These are phyloP conservation scores for Sinelater perroti DNA, from an alignment of 2,888 invertebrate genomes.

Conservation along the genomic window DNA sequence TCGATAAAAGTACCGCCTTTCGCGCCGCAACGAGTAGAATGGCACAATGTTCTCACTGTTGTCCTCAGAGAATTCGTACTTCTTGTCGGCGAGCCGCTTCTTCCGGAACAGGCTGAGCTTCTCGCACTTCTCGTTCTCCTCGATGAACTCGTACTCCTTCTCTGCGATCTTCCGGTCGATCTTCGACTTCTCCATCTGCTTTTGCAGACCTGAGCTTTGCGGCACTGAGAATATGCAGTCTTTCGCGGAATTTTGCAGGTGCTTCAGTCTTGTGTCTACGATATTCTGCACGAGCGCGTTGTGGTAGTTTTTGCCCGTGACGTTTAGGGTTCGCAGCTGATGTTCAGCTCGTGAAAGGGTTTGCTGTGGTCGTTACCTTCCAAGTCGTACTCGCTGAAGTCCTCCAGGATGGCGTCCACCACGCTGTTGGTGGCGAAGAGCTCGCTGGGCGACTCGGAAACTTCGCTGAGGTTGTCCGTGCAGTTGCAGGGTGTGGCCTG, in stretches of 20 bases:
- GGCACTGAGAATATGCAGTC: conserved; percentile 57
- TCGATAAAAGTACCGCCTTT: conserved; percentile 55
- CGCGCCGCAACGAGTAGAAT: conserved; percentile 67
- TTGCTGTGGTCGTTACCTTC: conserved; percentile 59
- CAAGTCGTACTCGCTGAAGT: conserved; percentile 61
- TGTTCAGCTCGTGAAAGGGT: conserved; percentile 61
- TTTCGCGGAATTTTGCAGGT: conserved; percentile 53
- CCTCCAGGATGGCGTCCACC: conserved; percentile 60
- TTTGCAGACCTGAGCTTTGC: conserved; percentile 52
- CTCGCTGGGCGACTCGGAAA: conserved; percentile 58
- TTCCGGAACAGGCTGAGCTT: conserved; percentile 87
- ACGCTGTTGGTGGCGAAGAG: conserved; percentile 55
- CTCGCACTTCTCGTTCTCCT: conserved; percentile 84
- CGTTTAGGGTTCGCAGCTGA: conserved; percentile 61
- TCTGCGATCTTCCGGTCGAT: conserved; percentile 68
- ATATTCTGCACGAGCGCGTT: conserved; percentile 59
- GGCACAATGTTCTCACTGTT: conserved; percentile 72
- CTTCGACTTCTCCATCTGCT: conserved; percentile 52
- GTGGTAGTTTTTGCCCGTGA: conserved; percentile 60
- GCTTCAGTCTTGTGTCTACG: conserved; percentile 58
- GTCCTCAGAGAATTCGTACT: conserved; percentile 90
- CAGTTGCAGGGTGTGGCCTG: conserved; percentile 44
- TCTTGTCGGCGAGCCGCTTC: conserved; percentile 87
- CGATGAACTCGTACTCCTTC: conserved; percentile 86
- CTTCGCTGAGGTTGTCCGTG: conserved; percentile 56